Percentiles rank a stretch among this genome's conserved stretches.
These are phyloP conservation scores for Azemiops feae DNA, from an alignment of 2,113 vertebrate species.

Conservation along the genomic window DNA sequence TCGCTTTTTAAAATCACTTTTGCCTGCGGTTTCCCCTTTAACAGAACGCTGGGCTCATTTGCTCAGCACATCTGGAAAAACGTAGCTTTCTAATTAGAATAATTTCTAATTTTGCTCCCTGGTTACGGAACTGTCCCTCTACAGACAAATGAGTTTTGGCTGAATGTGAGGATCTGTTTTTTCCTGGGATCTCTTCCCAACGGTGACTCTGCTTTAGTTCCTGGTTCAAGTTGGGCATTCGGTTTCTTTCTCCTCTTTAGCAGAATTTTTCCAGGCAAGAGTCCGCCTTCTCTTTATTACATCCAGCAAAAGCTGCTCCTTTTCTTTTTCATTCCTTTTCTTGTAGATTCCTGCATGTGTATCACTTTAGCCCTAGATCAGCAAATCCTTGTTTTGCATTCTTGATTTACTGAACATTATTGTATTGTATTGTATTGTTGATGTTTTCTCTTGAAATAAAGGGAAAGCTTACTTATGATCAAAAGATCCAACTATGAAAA, in stretches of 20 bases:
- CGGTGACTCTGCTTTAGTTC: background rate
- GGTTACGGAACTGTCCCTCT: background rate
- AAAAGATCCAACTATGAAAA: background rate
- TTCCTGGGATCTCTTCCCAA: background rate
- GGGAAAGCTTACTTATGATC: background rate
- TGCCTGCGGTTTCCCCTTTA: background rate
- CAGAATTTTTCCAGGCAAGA: background rate
- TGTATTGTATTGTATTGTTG: background rate
- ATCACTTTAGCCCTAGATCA: background rate
- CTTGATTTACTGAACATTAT: background rate
- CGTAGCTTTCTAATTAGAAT: background rate
- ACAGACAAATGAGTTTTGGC: no score
- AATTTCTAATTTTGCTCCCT: background rate
- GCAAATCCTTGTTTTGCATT: background rate
- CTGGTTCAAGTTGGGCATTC: background rate
- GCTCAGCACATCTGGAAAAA: no score
- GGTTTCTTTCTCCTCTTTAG: background rate
- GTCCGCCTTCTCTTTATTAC: background rate
- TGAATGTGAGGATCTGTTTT: background rate
- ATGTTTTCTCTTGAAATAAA: background rate
- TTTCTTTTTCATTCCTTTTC: background rate
- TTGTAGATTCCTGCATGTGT: background rate
- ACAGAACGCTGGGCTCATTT: background rate
- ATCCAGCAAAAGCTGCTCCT: background rate
- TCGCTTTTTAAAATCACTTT: background rate